Conservation (phyloP, 1,140 invertebrate genomes). For the Nephotettix cincticeps region DNA sequence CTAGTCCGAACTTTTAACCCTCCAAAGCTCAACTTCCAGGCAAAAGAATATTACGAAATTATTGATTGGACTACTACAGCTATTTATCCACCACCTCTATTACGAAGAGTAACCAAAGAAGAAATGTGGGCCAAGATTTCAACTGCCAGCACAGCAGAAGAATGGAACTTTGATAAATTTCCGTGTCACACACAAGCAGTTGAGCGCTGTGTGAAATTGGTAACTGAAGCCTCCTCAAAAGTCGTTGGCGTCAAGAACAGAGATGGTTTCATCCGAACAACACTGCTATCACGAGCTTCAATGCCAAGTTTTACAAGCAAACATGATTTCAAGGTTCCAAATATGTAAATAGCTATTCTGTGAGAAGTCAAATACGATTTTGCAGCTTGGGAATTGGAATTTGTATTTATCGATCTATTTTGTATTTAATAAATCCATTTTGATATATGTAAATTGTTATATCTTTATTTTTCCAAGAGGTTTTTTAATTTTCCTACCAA, state of each 20-base stretch:
- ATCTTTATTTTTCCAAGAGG: no score
- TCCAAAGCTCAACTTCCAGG: constrained; percentile 2
- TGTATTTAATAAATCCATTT: no score
- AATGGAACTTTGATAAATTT: constrained; percentile 19
- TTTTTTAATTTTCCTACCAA: no score
- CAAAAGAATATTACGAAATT: background rate
- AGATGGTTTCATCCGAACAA: background rate
- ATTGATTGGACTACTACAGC: background rate
- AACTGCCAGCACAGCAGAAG: background rate
- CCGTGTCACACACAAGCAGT: constrained; percentile 11
- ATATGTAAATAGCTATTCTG: background rate
- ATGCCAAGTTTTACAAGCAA: no score
- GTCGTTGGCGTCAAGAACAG: no score
- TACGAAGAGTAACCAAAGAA: background rate
- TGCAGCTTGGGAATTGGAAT: no score
- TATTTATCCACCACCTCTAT: background rate
- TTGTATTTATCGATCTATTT: no score
- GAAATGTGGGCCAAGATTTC: background rate
- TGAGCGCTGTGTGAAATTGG: background rate
- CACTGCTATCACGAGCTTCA: background rate
- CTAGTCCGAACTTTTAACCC: background rate
- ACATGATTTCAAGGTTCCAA: background rate
- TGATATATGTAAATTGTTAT: no score
- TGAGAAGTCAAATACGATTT: no score
- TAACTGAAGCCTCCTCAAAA: no score